phyloP scores from a whole-genome alignment of 2,113 vertebrate species.

The Ciconia boyciana region DNA sequence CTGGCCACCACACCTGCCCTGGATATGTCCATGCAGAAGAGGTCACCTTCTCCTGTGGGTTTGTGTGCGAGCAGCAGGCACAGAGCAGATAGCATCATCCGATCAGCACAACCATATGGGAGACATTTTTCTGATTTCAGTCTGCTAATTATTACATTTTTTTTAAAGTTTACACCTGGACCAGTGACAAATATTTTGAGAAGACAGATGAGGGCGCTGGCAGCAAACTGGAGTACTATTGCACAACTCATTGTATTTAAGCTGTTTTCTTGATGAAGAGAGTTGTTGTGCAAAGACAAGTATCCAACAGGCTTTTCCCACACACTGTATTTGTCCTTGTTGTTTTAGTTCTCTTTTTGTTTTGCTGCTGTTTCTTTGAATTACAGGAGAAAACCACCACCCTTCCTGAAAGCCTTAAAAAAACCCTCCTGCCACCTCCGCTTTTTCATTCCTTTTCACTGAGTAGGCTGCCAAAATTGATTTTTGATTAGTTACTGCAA shows the following conservation, averaged over 20 bases:
- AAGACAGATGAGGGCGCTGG: conserved; percentile 1
- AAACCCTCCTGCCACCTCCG: not conserved
- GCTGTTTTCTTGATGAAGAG: not conserved
- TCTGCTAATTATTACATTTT: not conserved
- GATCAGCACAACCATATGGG: not conserved
- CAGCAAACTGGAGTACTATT: not conserved
- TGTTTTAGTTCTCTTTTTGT: not conserved
- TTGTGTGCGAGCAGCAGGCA: not conserved
- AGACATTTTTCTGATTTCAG: not conserved
- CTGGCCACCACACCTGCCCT: not conserved
- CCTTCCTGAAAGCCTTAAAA: not conserved
- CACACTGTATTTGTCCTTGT: not conserved
- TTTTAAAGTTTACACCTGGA: not conserved
- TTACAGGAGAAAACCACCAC: not conserved
- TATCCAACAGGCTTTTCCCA: not conserved
- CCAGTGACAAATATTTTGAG: not conserved
- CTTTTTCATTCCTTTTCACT: conserved; percentile 13
- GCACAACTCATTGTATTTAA: not conserved
- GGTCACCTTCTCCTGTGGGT: not conserved
- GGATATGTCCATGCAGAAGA: not conserved
- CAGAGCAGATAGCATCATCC: not conserved
- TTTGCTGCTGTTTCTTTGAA: not conserved
- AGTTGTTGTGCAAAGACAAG: not conserved
- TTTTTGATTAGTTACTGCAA: conserved; percentile 1
- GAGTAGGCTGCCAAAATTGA: not conserved